Percentiles rank a stretch among this genome's conserved stretches.
These are phyloP conservation scores for Anneissia japonica DNA, from an alignment of 35 echinoderm and acorn worm species.

Conservation along the genomic window DNA sequence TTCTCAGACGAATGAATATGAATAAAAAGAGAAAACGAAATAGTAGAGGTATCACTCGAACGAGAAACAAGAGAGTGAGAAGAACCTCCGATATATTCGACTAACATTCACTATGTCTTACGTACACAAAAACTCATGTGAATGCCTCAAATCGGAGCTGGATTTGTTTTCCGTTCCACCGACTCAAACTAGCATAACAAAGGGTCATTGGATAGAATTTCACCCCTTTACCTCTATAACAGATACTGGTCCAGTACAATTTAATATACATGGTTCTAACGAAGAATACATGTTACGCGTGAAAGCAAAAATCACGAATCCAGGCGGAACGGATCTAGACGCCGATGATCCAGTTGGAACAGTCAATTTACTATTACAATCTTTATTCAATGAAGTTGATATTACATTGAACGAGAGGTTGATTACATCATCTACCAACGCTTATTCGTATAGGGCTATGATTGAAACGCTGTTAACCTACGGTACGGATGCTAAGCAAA, in stretches of 20 bases:
- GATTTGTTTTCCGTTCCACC: slow-evolving; percentile 54
- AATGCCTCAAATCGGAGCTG: slow-evolving; percentile 53
- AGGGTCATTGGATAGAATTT: slow-evolving; percentile 27
- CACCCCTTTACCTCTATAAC: slow-evolving; percentile 30
- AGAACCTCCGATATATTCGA: slow-evolving; percentile 19
- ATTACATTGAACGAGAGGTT: slow-evolving; percentile 40
- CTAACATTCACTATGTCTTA: slow-evolving; percentile 28
- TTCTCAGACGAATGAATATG: background rate
- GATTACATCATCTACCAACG: background rate
- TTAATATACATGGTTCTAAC: slow-evolving; percentile 34
- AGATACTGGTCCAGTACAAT: slow-evolving; percentile 43
- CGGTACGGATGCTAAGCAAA: slow-evolving; percentile 11
- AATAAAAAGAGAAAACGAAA: slow-evolving; percentile 25
- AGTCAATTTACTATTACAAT: slow-evolving; percentile 45
- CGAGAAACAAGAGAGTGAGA: slow-evolving; percentile 1
- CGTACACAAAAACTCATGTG: slow-evolving; percentile 49
- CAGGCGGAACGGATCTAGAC: slow-evolving; percentile 15
- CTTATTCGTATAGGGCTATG: slow-evolving; percentile 54
- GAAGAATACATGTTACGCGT: slow-evolving; percentile 54
- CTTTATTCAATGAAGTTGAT: slow-evolving; percentile 54
- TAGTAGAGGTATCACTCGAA: background rate
- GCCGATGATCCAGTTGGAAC: slow-evolving; percentile 21
- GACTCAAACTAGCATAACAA: slow-evolving; percentile 31
- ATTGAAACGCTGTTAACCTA: slow-evolving; percentile 56
- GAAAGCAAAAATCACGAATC: slow-evolving; percentile 38